Base-by-base conservation (phyloP, 1,140 invertebrate species). In the Stegodyphus mimosarum region DNA sequence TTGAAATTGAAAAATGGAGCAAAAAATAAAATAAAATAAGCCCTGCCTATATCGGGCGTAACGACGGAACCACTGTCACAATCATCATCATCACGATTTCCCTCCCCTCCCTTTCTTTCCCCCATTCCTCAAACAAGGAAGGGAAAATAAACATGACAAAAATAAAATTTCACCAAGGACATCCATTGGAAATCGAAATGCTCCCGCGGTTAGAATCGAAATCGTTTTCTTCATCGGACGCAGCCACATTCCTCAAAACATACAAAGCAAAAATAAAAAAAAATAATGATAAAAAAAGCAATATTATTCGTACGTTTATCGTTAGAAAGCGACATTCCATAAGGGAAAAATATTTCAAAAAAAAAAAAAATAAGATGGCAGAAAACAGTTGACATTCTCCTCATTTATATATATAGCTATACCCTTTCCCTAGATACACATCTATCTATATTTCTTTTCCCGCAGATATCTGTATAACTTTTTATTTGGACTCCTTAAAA, bases 251-350 rank as follows among this genome's bases (percentile, higher is more conserved):
- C 33, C 33, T 33, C 33, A 33, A 83, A 83, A 17, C 48, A 50
- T 53, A 66, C n/a, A 6, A 51, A 48, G 10, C 15, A 70, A 81
- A 66, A 72, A 81, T 63, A 63, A 80, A 83, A 11, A 52, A 64
- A n/a, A 48, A 17, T n/a, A 52, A 49, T 50, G 50, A 66, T 48
- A 7, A 52, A 66, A 74, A 52, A 64, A 73, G 71, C 55, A 48
- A 64, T 49, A 83, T 83, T 74, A 74, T 74, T 83, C 74, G 50
- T 51, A 60, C 80, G 80, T 83, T 83, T 83, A 83, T 83, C 71
- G 80, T 83, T 83, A 83, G 71, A 83, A 83, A 83, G 80, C 80
- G 80, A 74, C 80, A 83, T 83, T 74, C 80, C 80, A 74, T 83
- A 60, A 49, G 33, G 18, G 55, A 10, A 13, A 48, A 77, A 33